Evolutionary conservation across 2,113 vertebrate species (phyloP).

Genomic region (Galemys pyrenaicus): DNA sequence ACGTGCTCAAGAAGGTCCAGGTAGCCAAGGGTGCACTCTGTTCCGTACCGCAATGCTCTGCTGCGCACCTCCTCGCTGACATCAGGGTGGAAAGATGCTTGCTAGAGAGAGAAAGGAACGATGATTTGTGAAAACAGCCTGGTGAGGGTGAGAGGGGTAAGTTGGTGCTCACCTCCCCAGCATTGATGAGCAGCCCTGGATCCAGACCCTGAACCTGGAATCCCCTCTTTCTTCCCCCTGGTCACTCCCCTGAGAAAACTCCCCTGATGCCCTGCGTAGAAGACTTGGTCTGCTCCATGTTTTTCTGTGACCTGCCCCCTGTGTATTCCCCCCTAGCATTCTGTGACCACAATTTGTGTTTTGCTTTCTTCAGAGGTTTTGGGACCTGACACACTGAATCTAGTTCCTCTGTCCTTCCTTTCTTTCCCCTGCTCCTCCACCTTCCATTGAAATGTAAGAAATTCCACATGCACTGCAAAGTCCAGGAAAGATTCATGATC

Average conservation of each 20-base stretch:
- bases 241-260: neutral
- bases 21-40: conserved; percentile 95
- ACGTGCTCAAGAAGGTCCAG: conserved; percentile 96
- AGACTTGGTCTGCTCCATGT: neutral
- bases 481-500: neutral
- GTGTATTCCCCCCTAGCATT: neutral
- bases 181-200: neutral
- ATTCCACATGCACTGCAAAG: neutral
- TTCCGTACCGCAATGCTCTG: conserved; percentile 92
- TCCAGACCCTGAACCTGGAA: neutral
- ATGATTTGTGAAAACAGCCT: neutral
- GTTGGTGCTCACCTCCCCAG: neutral
- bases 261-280: neutral
- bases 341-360: neutral
- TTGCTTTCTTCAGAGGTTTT: neutral
- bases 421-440: neutral
- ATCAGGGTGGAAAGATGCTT: conserved; percentile 94
- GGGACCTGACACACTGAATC: neutral
- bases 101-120: conserved; percentile 83
- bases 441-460: neutral
- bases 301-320: neutral
- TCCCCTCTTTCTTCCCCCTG: neutral
- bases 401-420: neutral
- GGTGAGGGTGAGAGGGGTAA: neutral
- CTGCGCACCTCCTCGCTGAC: conserved; percentile 90